phyloP scores from a whole-genome alignment of 2,797 vertebrate species.

The Acanthis flammea region DNA sequence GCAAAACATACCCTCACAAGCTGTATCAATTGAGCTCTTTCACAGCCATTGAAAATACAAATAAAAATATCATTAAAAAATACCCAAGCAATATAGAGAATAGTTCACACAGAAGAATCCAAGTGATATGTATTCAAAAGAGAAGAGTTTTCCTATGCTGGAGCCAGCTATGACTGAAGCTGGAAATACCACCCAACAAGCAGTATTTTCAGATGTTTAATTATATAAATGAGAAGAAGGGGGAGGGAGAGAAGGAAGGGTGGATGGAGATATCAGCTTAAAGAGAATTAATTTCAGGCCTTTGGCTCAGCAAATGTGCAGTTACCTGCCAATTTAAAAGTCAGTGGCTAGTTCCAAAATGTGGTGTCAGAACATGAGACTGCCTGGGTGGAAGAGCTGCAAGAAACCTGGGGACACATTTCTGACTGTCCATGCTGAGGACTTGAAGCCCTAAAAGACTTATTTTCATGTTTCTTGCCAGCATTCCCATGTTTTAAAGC shows the following conservation, averaged over 20 bases:
- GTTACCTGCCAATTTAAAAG: neutral
- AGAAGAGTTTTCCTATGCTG: conserved; percentile 41
- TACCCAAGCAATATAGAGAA: conserved; percentile 2
- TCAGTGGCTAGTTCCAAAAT: neutral
- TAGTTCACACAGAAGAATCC: conserved; percentile 1
- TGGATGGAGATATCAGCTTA: neutral
- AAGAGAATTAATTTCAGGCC: neutral
- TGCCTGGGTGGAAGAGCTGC: neutral
- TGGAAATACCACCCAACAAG: conserved; percentile 55
- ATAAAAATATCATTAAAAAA: conserved; percentile 46
- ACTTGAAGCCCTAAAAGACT: neutral
- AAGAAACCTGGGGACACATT: neutral
- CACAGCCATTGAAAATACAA: conserved; percentile 39
- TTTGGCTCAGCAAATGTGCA: neutral
- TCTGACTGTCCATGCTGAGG: neutral
- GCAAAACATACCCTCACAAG: conserved; percentile 40
- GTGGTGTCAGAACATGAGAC: neutral
- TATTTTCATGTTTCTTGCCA: neutral
- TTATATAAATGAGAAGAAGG: conserved; percentile 21
- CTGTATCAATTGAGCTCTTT: conserved; percentile 35
- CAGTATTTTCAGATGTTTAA: conserved; percentile 41
- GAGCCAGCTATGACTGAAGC: conserved; percentile 52
- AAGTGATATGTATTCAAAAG: conserved; percentile 16
- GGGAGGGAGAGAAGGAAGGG: neutral
- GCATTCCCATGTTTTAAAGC: neutral